Evolutionary conservation across 2,113 vertebrate genomes (phyloP).

Genomic region (Pollimyrus isidori): DNA sequence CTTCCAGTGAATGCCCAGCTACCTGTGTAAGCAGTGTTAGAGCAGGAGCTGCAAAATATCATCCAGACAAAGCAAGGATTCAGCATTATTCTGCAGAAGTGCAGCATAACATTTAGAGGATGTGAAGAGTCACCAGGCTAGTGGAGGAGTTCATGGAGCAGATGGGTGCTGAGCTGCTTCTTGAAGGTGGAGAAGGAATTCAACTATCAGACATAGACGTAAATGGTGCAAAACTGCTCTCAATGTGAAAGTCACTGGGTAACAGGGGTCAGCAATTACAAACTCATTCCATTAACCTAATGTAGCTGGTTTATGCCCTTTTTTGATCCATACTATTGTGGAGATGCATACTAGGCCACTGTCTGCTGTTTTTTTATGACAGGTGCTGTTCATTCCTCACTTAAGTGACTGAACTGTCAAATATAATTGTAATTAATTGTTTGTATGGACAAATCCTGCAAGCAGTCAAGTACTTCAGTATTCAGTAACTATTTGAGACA

Average conservation of each 20-base stretch:
- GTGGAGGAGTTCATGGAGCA: too few relatives aligned
- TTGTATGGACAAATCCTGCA: not conserved
- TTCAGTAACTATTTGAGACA: not conserved
- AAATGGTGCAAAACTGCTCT: not conserved
- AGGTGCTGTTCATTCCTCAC: not conserved
- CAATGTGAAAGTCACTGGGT: not conserved
- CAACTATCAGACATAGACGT: too few relatives aligned
- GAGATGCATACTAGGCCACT: not conserved
- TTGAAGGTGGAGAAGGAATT: too few relatives aligned
- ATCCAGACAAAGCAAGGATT: too few relatives aligned
- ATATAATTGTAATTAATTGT: not conserved
- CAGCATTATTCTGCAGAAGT: too few relatives aligned
- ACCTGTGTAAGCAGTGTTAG: too few relatives aligned
- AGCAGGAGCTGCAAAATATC: too few relatives aligned
- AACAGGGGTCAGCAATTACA: not conserved
- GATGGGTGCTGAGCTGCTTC: too few relatives aligned
- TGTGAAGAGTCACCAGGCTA: too few relatives aligned
- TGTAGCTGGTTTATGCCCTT: not conserved
- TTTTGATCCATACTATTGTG: not conserved
- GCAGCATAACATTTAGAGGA: too few relatives aligned
- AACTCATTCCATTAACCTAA: not conserved
- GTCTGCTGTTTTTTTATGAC: not conserved
- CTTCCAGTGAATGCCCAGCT: too few relatives aligned
- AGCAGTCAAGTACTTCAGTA: not conserved
- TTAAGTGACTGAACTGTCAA: not conserved